Conservation (phyloP, 2,888 invertebrate genomes). For the Trypoxylon attenuatum region DNA sequence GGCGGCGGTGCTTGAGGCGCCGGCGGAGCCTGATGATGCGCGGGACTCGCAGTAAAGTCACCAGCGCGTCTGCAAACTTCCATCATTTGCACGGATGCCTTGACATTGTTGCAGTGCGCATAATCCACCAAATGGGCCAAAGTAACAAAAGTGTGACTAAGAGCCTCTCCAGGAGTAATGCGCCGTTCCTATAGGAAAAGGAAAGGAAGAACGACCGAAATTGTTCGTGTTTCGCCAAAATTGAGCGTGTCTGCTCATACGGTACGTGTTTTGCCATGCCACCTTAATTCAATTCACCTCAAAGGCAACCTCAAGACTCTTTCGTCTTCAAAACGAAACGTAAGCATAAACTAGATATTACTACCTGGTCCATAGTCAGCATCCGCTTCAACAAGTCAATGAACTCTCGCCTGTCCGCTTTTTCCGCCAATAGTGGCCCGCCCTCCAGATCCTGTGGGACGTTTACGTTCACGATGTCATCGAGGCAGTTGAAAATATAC, state of each 20-base stretch:
- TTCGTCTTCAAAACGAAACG: neutral
- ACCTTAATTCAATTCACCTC: no score
- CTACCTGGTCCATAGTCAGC: constrained; percentile 98
- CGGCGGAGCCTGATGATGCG: constrained; percentile 77
- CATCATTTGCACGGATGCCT: constrained; percentile 98
- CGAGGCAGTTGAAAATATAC: constrained; percentile 99
- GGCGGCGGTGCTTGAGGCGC: constrained; percentile 75
- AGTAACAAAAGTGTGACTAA: constrained; percentile 96
- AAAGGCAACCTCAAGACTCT: no score
- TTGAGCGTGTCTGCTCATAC: no score
- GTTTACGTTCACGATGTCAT: constrained; percentile 98
- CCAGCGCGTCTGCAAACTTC: constrained; percentile 81
- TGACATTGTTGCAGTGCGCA: constrained; percentile 97
- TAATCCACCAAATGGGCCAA: constrained; percentile 96
- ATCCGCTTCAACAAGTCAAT: constrained; percentile 98
- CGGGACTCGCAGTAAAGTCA: constrained; percentile 73
- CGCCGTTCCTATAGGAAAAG: constrained; percentile 84
- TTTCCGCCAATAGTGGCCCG: constrained; percentile 96
- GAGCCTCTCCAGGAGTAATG: constrained; percentile 95
- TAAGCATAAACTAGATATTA: constrained; percentile 73
- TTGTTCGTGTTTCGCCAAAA: neutral
- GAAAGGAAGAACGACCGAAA: neutral
- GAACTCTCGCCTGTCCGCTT: constrained; percentile 97
- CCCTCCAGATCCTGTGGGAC: constrained; percentile 98
- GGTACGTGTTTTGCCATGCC: no score